Base-by-base conservation (phyloP, 2,113 vertebrate genomes). In the Charadrius vociferus region DNA sequence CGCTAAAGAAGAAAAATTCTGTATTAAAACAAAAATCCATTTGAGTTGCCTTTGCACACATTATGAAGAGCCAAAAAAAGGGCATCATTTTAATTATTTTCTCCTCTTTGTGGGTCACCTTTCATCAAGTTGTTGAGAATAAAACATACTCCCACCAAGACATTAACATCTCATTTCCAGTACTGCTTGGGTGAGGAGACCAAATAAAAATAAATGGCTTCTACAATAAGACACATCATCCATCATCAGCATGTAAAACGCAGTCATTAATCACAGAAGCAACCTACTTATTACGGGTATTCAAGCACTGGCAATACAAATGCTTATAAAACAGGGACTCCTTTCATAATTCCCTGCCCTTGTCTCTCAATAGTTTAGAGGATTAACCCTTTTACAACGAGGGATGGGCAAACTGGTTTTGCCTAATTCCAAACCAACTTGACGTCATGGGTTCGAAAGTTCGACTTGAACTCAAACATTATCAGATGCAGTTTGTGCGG, bases 351-450 rank as follows among this genome's bases (percentile, higher is more conserved):
- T 92, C 78, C 85, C 90, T 89, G 81, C 85, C 96, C 93, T 96
- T 47, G 81, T 59, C 92, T 95, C 94, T 95, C 89, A 86, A 82
- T 90, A 95, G 93, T 79, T 96, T 62, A 70, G 71, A 91, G 95
- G 96, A 96, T 94, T 96, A 97, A 97, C 96, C 94, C 95, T 97
- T 97, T 97, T 91, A 86, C 88, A 90, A 37, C 14, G 2, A 95
- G 95, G 94, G 92, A 93, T 91, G 92, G 96, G 92, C 90, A 97
- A 96, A 97, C 94, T 91, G 91, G 94, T 96, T 96, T 75, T 97
- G 83, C 95, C 95, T 94, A 97, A 96, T 97, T 97, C 97, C 96
- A 95, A 89, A 87, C 75, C 55, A 47, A 71, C 56, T 36, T 56
- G 72, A 97, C 90, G 67, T 94, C 95, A 93, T 1, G 59, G 81